phyloP scores from a whole-genome alignment of 2,113 vertebrate species.

The Labrus mixtus region DNA sequence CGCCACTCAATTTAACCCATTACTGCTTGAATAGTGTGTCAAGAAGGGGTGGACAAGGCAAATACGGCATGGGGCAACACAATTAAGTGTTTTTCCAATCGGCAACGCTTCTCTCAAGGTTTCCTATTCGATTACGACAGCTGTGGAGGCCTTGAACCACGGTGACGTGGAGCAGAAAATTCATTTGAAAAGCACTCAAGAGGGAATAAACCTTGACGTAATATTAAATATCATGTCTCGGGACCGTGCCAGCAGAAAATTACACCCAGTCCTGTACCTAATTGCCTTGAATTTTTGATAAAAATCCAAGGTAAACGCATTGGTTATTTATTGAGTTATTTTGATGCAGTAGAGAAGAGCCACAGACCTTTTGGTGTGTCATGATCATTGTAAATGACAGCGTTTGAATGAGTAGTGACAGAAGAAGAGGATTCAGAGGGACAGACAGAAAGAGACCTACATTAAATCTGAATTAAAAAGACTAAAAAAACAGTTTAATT shows the following conservation, averaged over 20 bases:
- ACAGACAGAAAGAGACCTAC: no score
- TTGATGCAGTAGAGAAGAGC: slow-evolving; percentile 6
- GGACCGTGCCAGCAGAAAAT: slow-evolving; percentile 64
- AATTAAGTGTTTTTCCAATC: slow-evolving; percentile 78
- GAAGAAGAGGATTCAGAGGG: not conserved
- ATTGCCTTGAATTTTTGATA: slow-evolving; percentile 69
- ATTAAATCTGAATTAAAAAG: no score
- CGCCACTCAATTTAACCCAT: slow-evolving; percentile 71
- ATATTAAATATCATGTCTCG: slow-evolving; percentile 72
- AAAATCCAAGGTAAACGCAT: slow-evolving; percentile 48
- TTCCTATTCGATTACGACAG: slow-evolving; percentile 72
- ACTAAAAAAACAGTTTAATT: no score
- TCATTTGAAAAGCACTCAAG: slow-evolving; percentile 79
- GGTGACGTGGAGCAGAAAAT: slow-evolving; percentile 81
- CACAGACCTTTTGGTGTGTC: slow-evolving; percentile 15
- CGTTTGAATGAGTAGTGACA: not conserved
- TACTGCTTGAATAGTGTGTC: slow-evolving; percentile 63
- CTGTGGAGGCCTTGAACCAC: slow-evolving; percentile 63
- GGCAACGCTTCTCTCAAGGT: slow-evolving; percentile 62
- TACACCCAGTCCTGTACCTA: slow-evolving; percentile 46
- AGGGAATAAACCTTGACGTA: slow-evolving; percentile 73
- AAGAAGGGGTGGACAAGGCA: slow-evolving; percentile 66
- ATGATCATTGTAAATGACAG: slow-evolving; percentile 9
- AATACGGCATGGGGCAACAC: slow-evolving; percentile 62
- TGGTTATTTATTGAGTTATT: slow-evolving; percentile 64